Evolutionary conservation across 2,888 invertebrate species (phyloP).

Genomic region (Epistrophe grossulariae): DNA sequence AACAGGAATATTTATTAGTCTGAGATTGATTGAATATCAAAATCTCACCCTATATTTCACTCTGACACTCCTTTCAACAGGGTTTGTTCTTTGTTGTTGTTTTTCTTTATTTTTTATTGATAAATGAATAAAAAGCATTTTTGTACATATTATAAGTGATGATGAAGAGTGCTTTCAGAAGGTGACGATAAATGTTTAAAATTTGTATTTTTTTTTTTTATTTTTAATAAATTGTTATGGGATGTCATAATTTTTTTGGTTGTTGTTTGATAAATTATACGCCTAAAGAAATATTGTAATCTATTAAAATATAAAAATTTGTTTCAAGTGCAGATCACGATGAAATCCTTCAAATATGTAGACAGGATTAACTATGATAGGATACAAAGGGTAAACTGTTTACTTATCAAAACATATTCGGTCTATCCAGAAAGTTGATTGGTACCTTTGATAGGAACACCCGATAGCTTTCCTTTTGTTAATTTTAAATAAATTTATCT

Average conservation of each 20-base stretch:
- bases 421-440: too few relatives aligned
- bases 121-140: constrained; percentile 9
- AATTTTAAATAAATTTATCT: too few relatives aligned
- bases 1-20: constrained; percentile 57
- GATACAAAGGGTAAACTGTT: too few relatives aligned
- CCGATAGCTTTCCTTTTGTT: too few relatives aligned
- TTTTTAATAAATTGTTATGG: constrained; percentile 14
- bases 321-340: background rate
- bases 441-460: too few relatives aligned
- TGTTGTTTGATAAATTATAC: background rate
- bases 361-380: too few relatives aligned
- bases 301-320: background rate
- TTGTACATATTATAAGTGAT: constrained; percentile 4
- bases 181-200: constrained; percentile 13
- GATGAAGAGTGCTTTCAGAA: background rate
- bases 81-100: background rate
- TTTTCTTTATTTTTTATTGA: constrained; percentile 16
- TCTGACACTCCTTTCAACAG: constrained; percentile 36
- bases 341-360: too few relatives aligned
- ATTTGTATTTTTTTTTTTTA: background rate
- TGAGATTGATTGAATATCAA: constrained; percentile 64
- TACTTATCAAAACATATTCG: too few relatives aligned
- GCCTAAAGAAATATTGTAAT: background rate
- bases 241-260: background rate
- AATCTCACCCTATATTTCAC: constrained; percentile 52